Conservation (phyloP, 2,113 vertebrate species). For the Cyprinus carpio region DNA sequence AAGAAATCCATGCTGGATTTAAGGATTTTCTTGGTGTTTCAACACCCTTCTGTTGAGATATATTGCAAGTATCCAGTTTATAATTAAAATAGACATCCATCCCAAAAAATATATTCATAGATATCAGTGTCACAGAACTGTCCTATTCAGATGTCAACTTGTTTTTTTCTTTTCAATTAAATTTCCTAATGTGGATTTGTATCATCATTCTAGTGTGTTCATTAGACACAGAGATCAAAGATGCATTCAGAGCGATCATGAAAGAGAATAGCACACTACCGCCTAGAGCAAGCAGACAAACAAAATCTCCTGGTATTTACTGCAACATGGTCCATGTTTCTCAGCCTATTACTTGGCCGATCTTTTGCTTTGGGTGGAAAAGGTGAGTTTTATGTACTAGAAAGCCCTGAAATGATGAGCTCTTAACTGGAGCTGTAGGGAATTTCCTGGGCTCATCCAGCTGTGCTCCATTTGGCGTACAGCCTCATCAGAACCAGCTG, state of each 20-base stretch:
- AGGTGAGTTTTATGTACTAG: constrained; percentile 61
- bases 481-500: constrained; percentile 72
- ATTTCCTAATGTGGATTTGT: neutral
- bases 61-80: neutral
- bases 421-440: constrained; percentile 69
- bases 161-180: neutral
- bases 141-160: too few relatives aligned
- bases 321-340: constrained; percentile 37
- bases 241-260: constrained; percentile 34
- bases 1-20: neutral
- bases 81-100: neutral
- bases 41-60: neutral
- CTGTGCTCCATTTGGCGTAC: constrained; percentile 67
- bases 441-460: constrained; percentile 74
- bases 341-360: constrained; percentile 41
- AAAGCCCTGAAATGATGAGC: constrained; percentile 65
- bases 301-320: constrained; percentile 58
- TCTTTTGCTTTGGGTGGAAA: constrained; percentile 60
- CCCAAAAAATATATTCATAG: neutral
- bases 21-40: neutral
- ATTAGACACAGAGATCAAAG: constrained; percentile 9
- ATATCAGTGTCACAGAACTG: neutral
- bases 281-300: constrained; percentile 39
- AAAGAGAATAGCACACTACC: constrained; percentile 25
- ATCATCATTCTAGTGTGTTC: neutral